Conservation (phyloP, 1,140 invertebrate species). For the Drosophila busckii region DNA sequence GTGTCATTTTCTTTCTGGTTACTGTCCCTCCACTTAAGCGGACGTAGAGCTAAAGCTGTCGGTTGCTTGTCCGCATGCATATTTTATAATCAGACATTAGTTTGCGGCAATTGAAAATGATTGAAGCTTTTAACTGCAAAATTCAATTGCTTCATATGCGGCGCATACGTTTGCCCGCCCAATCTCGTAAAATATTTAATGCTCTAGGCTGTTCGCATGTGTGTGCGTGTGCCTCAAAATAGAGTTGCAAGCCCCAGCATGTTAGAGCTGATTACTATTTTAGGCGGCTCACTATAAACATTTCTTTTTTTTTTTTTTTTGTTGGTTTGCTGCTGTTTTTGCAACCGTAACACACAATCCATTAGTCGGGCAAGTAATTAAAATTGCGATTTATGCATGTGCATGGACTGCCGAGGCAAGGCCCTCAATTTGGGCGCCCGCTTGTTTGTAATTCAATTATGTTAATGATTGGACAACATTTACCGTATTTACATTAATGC, state of each 20-base stretch:
- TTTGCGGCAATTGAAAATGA: conserved; percentile 76
- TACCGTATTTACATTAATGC: conserved; percentile 79
- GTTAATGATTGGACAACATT: conserved; percentile 79
- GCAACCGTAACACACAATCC: conserved; percentile 48
- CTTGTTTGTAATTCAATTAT: conserved; percentile 79
- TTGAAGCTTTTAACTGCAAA: conserved; percentile 76
- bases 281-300: conserved; percentile 11
- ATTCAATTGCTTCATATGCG: conserved; percentile 64
- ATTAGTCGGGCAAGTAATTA: conserved; percentile 73
- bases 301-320: conserved; percentile 7
- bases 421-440: conserved; percentile 37
- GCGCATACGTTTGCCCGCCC: not conserved
- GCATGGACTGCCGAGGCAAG: conserved; percentile 30
- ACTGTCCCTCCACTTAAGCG: too few relatives aligned
- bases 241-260: conserved; percentile 5
- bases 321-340: conserved; percentile 21
- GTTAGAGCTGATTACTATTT: conserved; percentile 8
- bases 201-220: conserved; percentile 16
- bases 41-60: too few relatives aligned
- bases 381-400: conserved; percentile 72
- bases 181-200: conserved; percentile 67
- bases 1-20: conserved; percentile 19
- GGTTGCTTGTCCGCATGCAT: conserved; percentile 69
- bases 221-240: conserved; percentile 13
- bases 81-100: conserved; percentile 76